These are phyloP conservation scores for Isaurus tuberculatus DNA, from an alignment of 92 coral and sea anemone genomes.

Conservation along the genomic window DNA sequence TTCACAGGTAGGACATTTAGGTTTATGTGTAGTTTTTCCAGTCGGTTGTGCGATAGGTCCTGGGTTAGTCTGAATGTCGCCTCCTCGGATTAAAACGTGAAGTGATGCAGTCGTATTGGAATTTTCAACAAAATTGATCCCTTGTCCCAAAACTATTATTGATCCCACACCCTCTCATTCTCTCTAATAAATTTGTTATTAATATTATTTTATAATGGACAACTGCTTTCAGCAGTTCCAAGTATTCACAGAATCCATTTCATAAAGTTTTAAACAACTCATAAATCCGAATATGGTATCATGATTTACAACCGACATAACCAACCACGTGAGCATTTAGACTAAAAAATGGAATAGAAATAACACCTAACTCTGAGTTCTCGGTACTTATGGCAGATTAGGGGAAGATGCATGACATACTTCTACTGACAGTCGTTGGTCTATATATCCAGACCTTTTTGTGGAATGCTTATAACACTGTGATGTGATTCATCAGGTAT, in stretches of 20 bases:
- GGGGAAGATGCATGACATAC: conserved; percentile 12
- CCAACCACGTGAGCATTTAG: conserved; percentile 4
- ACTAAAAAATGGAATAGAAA: conserved; percentile 13
- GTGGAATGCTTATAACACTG: background rate
- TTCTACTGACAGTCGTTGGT: conserved; percentile 10
- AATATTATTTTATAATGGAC: background rate
- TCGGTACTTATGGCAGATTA: background rate
- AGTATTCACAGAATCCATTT: background rate
- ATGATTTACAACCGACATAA: background rate
- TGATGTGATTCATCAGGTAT: conserved; percentile 18
- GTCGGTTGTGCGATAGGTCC: conserved; percentile 1
- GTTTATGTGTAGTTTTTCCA: background rate
- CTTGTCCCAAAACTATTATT: background rate
- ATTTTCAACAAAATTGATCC: conserved; percentile 25
- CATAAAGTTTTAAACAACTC: background rate
- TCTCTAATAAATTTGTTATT: conserved; percentile 12
- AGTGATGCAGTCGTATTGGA: background rate
- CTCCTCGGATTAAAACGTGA: background rate
- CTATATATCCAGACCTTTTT: background rate
- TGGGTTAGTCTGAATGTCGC: background rate
- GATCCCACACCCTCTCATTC: background rate
- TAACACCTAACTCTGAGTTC: conserved; percentile 15
- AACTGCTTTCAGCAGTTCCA: conserved; percentile 19
- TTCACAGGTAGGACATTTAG: background rate
- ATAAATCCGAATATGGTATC: background rate